Base-by-base conservation (phyloP, 2,797 vertebrate species). In the Florisuga fusca region DNA sequence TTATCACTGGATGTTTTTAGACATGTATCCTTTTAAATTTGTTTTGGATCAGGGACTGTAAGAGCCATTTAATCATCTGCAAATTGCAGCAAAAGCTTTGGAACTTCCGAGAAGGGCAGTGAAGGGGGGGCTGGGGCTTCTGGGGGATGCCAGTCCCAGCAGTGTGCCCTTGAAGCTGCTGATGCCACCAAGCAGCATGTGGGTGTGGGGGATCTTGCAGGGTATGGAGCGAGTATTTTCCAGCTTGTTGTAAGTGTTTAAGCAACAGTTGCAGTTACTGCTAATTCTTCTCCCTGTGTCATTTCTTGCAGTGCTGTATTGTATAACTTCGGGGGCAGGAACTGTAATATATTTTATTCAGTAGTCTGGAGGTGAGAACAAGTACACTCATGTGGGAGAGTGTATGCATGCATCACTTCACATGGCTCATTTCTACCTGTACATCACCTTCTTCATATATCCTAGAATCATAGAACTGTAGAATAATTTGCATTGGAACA, bases 11-110 rank as follows among this genome's bases (percentile, higher is more conserved):
- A 88, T 92, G 63, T 33, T 84, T 88, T 78, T 63, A 63, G 74
- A 61, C 89, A 84, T 69, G 81, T 89, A 67, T 73, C 78, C 83
- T 53, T 94, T 78, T 83, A 38, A 51, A 92, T 96, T 96, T 95
- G 91, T 88, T 96, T 97, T 97, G 93, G 92, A 95, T 81, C 82
- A 4, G 50, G 68, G 74, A 58, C 31, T 72, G 72, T 62, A 73
- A 95, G 74, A 83, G 69, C 68, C 22, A 14, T 72, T 82, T 90
- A 80, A 88, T 85, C 57, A 85, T 83, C 86, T 84, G 62, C 79
- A 45, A 43, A 62, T 7, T 29, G 46, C 67, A 85, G 67, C 48
- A 57, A 64, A 59, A 72, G 12, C 38, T 27, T 86, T 57, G 38
- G 38, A 38, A 27, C 55, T 55, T 43, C 34, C 23, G 50, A 50